Base-by-base conservation (phyloP, 2,888 invertebrate genomes). In the Hemistola chrysoprasaria region DNA sequence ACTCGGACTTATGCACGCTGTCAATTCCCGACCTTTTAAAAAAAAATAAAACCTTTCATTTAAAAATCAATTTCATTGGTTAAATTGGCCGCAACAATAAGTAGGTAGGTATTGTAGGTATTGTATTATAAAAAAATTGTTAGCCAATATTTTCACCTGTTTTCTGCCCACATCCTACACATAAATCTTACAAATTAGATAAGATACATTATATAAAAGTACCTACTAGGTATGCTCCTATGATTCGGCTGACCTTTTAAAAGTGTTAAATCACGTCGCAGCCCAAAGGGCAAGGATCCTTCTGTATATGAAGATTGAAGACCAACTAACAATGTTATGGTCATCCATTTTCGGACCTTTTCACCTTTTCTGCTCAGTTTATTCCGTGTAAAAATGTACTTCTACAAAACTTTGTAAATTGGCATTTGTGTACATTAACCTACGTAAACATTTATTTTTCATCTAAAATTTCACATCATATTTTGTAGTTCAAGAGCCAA, bases 361-460 rank as follows among this genome's bases (percentile, higher is more conserved):
- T 51, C 41, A 54, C 46, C 51, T 50, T 53, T 55, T 55, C 50
- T 41, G 41, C 45, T 43, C 51, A 48, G 46, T 55, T 50, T 50
- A 42, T 42, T 43, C 38, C 39, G 37, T 48, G 33, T n/a, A n/a
- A n/a, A n/a, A n/a, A 50, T 52, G 32, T 48, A 41, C 50, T 44
- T 29, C n/a, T n/a, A n/a, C n/a, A n/a, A n/a, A n/a, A n/a, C n/a
- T n/a, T n/a, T n/a, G n/a, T n/a, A n/a, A n/a, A n/a, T n/a, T n/a
- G n/a, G n/a, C n/a, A n/a, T n/a, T n/a, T n/a, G n/a, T n/a, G n/a
- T n/a, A n/a, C n/a, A n/a, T n/a, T n/a, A n/a, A n/a, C n/a, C n/a
- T n/a, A n/a, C n/a, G n/a, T n/a, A n/a, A n/a, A n/a, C n/a, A n/a
- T n/a, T n/a, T n/a, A n/a, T n/a, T n/a, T n/a, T n/a, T n/a, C n/a